Base-by-base conservation (phyloP, 2,888 invertebrate genomes). In the Dryobotodes eremita region DNA sequence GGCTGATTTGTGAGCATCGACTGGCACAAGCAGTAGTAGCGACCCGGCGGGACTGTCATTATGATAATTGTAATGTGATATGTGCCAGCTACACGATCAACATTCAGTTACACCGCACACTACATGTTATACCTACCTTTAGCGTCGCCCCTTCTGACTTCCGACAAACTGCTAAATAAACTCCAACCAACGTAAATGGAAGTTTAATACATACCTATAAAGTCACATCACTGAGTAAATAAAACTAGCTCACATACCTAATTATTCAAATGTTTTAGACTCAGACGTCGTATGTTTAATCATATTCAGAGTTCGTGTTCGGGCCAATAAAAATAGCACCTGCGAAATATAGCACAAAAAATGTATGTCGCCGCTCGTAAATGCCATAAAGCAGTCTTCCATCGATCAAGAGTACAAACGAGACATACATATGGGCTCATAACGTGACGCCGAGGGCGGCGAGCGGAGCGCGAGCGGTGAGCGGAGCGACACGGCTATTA, bases 391-490 rank as follows among this genome's bases (percentile, higher is more conserved):
- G 79, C 86, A 87, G 88, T 83, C 83, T 83, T 88, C 83, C 86
- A 88, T 86, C 89, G 89, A 87, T 87, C 85, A 83, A 78, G 78
- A 82, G 86, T 85, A 90, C 85, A 84, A 71, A 71, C 82, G 77
- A 79, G 87, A 87, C 92, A 92, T 93, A 92, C 92, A 89, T 88
- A 92, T 86, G 75, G 87, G 75, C 88, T 84, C 84, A 88, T 89
- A 90, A 88, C 76, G 66, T 74, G 84, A 59, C 79, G 79, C 64
- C 83, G 77, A 80, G 75, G 80, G 77, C 71, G 70, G 36, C 17
- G 71, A 68, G 74, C 82, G 71, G 74, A 84, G 80, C 72, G 72
- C 57, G 31, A 23, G 64, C 57, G 69, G 8, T 3, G 31, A 20
- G 66, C 31, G 36, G 82, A 85, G 89, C 88, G 82, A 82, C 85